Evolutionary conservation across 2,113 vertebrate species (phyloP), one percentile per base, ranked within the genome.

Genomic region (Pteropus alecto): DNA sequence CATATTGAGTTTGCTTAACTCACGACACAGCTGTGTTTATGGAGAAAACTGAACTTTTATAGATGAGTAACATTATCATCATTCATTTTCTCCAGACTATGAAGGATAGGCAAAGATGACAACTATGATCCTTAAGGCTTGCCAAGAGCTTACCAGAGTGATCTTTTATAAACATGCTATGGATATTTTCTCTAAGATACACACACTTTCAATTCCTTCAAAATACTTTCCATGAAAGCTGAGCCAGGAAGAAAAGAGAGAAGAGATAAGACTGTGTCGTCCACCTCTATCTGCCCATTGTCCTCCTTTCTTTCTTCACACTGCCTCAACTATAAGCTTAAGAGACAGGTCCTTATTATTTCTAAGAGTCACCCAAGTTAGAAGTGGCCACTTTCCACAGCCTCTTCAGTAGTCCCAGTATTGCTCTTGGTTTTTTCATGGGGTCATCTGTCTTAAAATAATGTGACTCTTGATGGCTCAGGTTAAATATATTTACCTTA

Each of bases 51-150:
- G 94, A 96, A 96, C 95, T 90, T 88, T 87, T 38, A 61, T 79
- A 81, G 95, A 95, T 92, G 87, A 95, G 87, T 95, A 96, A 86
- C 68, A 78, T 88, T 94, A 91, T 94, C 95, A 93, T 96, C 95
- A n/a, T 35, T 78, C 54, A 96, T 97, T 95, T 95, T 92, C 95
- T 93, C 93, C 77, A 99, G 99, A 98, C n/a, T 98, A 98, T 60
- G 98, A 99, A 98, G 99, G 99, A 81, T 98, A 98, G 93, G 95
- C 96, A 81, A 98, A 98, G 70, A 99, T 99, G 98, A 99, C 98
- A 73, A 98, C 98, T 35, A 89, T 98, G 82, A 98, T 98, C 7
- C 73, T 99, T 92, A 98, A 98, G 82, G 90, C 96, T 60, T 94
- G 96, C 30, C 63, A 93, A 28, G 14, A 82, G 87, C 99, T 99